Evolutionary conservation across 2,888 invertebrate species (phyloP), one percentile per base, ranked within the genome.

Genomic region (Chloroclysta siterata): DNA sequence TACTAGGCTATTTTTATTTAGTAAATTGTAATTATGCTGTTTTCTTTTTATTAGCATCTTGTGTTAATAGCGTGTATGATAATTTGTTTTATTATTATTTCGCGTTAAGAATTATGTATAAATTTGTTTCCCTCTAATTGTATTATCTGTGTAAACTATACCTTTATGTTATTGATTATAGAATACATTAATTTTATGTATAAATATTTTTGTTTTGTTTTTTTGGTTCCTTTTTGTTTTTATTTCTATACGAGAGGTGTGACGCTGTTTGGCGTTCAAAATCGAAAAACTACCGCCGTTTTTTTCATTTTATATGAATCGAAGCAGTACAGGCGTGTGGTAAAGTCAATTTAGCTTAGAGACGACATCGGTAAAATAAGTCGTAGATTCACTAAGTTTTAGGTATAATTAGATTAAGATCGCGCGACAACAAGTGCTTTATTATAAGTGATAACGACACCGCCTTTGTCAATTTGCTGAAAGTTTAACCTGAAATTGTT

Each of bases 111-210:
- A 86, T 88, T 91, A 90, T 90, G 90, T 91, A 91, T 90, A 91
- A 92, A 90, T 87, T 92, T 92, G 91, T 92, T 93, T 93, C 91
- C 85, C 83, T 87, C 79, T 91, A 90, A 92, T 91, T 90, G 91
- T 93, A 90, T 92, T 92, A 88, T 90, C 88, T 89, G 89, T 92
- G 91, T 92, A 90, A 46, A 90, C 87, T 90, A 90, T 90, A 89
- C 88, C 83, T 84, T 39, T 92, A 92, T 92, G 92, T 92, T 92
- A 92, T 92, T 89, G 90, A 91, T 88, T 83, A 92, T 92, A 93
- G 90, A 93, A 91, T 93, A 92, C 92, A 93, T 83, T 92, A 88
- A 90, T 91, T 92, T 91, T 92, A 93, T 92, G 92, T 93, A 93
- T 89, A 88, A 80, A 85, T 85, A 71, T 78, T 60, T 83, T 81